These are phyloP conservation scores for Erythrocebus patas DNA, from an alignment of 2,113 vertebrate genomes.

Conservation along the genomic window DNA sequence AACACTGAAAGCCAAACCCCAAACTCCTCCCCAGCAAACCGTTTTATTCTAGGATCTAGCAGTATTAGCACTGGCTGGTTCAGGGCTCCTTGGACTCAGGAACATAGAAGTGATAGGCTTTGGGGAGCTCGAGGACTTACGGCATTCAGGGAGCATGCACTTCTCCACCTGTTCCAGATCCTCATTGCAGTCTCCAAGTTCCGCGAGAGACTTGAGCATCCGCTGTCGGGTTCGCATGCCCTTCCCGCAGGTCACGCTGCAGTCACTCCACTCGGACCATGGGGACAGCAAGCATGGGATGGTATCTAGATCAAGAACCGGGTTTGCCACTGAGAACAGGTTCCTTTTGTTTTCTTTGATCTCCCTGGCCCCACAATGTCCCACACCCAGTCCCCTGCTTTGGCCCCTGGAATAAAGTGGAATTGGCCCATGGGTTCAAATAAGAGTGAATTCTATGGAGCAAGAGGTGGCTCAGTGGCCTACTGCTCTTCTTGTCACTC, in stretches of 20 bases:
- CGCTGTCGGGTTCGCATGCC: conserved; percentile 92
- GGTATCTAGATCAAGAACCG: conserved; percentile 86
- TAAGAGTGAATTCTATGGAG: neutral
- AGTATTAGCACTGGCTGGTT: neutral
- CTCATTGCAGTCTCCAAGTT: conserved; percentile 96
- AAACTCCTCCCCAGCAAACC: neutral
- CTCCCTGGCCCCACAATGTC: neutral
- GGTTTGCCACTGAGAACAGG: neutral
- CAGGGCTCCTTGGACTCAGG: neutral
- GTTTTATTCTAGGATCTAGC: too few relatives aligned
- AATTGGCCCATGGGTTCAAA: neutral
- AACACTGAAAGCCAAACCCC: neutral
- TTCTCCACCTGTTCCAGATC: conserved; percentile 98
- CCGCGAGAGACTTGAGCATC: conserved; percentile 94
- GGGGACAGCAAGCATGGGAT: conserved; percentile 96
- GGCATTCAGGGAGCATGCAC: conserved; percentile 98
- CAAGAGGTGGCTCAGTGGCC: neutral
- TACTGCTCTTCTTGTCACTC: neutral
- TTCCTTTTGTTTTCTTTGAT: neutral
- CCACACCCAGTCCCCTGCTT: neutral
- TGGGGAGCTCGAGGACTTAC: conserved; percentile 83
- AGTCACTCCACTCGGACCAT: conserved; percentile 99
- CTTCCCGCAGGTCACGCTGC: conserved; percentile 97
- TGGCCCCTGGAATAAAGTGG: neutral
- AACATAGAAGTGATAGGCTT: neutral